phyloP scores from a whole-genome alignment of 1,140 invertebrate species.

The Drosophila baimaii region DNA sequence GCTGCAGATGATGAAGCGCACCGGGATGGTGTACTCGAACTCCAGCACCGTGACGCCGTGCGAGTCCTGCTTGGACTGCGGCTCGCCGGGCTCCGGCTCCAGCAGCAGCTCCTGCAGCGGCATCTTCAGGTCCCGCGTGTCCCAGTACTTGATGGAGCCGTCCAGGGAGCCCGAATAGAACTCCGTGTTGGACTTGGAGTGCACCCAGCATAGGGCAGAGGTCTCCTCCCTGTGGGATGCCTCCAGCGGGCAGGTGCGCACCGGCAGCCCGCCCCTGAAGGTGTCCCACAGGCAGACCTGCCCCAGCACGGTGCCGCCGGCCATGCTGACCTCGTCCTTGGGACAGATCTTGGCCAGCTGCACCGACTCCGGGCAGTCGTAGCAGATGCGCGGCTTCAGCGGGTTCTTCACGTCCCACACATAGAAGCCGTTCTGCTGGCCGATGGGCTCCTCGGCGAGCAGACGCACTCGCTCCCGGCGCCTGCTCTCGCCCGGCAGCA shows the following conservation, averaged over 20 bases:
- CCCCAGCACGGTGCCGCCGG: constrained; percentile 92
- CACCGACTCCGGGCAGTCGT: constrained; percentile 88
- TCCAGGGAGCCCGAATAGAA: constrained; percentile 94
- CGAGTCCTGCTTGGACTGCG: constrained; percentile 87
- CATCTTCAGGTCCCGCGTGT: constrained; percentile 90
- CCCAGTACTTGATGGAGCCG: constrained; percentile 94
- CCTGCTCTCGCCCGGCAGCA: background rate
- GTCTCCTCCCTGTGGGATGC: constrained; percentile 90
- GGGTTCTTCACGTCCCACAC: constrained; percentile 96
- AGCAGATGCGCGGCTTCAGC: constrained; percentile 89
- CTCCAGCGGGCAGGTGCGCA: constrained; percentile 86
- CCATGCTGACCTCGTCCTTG: constrained; percentile 91
- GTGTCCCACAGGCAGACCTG: constrained; percentile 92
- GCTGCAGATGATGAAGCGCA: constrained; percentile 89
- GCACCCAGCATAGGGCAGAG: constrained; percentile 89
- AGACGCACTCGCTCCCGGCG: background rate
- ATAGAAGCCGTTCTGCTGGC: constrained; percentile 86
- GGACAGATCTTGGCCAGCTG: constrained; percentile 93
- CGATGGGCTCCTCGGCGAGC: constrained; percentile 80
- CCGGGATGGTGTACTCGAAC: constrained; percentile 93
- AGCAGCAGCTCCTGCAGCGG: constrained; percentile 90
- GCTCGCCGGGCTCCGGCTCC: constrained; percentile 88
- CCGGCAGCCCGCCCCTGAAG: constrained; percentile 86
- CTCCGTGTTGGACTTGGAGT: constrained; percentile 91
- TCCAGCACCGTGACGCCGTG: constrained; percentile 91